These are phyloP conservation scores for Sebastes dallii DNA, from an alignment of 2,797 vertebrate genomes.

Conservation along the genomic window DNA sequence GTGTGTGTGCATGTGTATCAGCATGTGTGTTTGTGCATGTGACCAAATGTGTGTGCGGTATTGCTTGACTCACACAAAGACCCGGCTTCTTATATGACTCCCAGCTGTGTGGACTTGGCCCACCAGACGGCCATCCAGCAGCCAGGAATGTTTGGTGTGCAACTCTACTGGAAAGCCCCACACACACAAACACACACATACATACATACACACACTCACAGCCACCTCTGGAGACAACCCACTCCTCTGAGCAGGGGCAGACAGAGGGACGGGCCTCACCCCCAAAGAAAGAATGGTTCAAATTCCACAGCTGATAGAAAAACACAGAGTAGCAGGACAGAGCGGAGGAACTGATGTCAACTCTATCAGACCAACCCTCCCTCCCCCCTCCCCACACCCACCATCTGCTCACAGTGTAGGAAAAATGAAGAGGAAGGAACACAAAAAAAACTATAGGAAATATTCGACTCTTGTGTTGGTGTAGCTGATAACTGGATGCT, in stretches of 20 bases:
- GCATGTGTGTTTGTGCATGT: not conserved
- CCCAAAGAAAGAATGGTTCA: constrained; percentile 71
- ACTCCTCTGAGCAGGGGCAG: constrained; percentile 61
- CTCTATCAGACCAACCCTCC: constrained; percentile 25
- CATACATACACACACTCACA: constrained; percentile 34
- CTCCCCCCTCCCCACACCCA: constrained; percentile 11
- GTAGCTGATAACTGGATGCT: constrained; percentile 11
- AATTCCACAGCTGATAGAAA: constrained; percentile 78
- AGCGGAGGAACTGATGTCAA: constrained; percentile 66
- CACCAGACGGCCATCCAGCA: constrained; percentile 61
- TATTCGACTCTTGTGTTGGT: not conserved
- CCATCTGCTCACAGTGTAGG: constrained; percentile 22
- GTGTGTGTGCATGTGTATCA: not conserved
- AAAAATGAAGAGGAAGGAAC: constrained; percentile 3
- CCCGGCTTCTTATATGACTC: constrained; percentile 76
- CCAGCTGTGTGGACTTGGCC: constrained; percentile 78
- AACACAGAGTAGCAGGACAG: constrained; percentile 54
- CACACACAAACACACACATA: constrained; percentile 43
- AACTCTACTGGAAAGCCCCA: constrained; percentile 77
- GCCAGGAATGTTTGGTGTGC: constrained; percentile 82
- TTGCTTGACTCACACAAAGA: constrained; percentile 71
- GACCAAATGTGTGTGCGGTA: constrained; percentile 22
- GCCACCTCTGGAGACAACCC: constrained; percentile 53
- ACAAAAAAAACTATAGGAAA: not conserved
- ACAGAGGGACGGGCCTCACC: constrained; percentile 68